Base-by-base conservation (phyloP, 2,888 invertebrate genomes). In the Ceratothoa steindachneri region DNA sequence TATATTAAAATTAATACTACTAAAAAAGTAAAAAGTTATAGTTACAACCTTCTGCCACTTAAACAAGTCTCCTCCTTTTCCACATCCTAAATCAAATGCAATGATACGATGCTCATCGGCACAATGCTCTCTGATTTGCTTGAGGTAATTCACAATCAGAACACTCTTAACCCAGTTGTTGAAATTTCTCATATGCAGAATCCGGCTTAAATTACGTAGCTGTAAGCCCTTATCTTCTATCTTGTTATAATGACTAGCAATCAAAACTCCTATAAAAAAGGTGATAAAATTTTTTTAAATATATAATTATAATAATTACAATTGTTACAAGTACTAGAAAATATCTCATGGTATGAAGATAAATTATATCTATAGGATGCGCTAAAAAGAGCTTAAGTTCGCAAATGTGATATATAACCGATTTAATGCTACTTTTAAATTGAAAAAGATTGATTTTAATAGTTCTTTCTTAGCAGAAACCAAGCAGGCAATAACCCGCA, bases 111-210 rank as follows among this genome's bases (percentile, higher is more conserved):
- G 71, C 15, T 30, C 71, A 51, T 77, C 76, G 22, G 77, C 72
- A 30, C 74, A 73, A 5, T 72, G 68, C 27, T 69, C 73, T 31
- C 72, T 69, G 7, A 76, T 67, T 31, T 74, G 71, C 9, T 74
- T 72, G 9, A 81, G 60, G 69, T 69, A 82, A 85, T 92, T 89
- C 88, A 93, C 90, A 82, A 99, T 97, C 0, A 97, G 87, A 87
- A 95, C 93, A 84, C 94, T 93, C 86, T 99, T 99, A 15, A 97
- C 90, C 98, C 98, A 99, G 85, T 99, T 99, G 85, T 99, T 99
- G 83, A 98, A 97, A 85, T 97, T 99, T 81, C 99, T 88, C 87
- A 99, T 88, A 83, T 92, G 91, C 82, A 93, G 91, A 81, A 99
- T 99, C 29, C 94, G 89, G 29, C 97, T 97, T 82, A 93, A 90